A percentile compares a stretch with the other conserved stretches of the same genome.
Conservation (phyloP, 2,888 invertebrate species). For the Homarus gammarus region DNA sequence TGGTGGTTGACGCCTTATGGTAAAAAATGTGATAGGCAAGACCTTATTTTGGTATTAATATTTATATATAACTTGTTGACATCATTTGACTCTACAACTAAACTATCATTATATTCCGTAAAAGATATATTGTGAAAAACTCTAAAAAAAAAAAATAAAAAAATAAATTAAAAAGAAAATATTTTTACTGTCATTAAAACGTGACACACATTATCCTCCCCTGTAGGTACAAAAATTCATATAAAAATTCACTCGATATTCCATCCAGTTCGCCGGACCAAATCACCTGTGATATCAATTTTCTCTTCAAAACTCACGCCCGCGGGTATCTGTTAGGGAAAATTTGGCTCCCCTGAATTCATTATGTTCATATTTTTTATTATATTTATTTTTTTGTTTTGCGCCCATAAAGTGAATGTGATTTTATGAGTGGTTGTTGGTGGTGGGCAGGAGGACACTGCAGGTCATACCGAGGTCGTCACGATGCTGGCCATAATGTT, state of each 20-base stretch:
- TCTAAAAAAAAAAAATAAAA: not conserved
- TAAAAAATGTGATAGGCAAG: too few relatives aligned
- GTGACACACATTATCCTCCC: not conserved
- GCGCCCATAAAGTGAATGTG: not conserved
- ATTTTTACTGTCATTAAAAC: not conserved
- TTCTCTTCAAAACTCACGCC: constrained; percentile 35
- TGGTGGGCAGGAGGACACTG: too few relatives aligned
- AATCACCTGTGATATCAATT: constrained; percentile 33
- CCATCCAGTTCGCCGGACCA: not conserved
- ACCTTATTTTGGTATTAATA: too few relatives aligned
- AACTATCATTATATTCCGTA: too few relatives aligned
- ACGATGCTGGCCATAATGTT: too few relatives aligned
- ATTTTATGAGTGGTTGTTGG: too few relatives aligned
- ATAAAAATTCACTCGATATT: constrained; percentile 5
- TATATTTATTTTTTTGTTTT: not conserved
- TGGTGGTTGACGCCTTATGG: too few relatives aligned
- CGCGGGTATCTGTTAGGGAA: constrained; percentile 28
- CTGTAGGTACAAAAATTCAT: not conserved
- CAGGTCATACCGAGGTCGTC: too few relatives aligned
- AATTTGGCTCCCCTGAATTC: constrained; percentile 13
- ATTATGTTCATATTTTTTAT: constrained; percentile 6
- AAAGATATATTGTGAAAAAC: not conserved
- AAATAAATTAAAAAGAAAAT: not conserved
- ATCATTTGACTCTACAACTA: too few relatives aligned
- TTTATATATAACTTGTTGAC: too few relatives aligned